Base-by-base conservation (phyloP, 2,113 vertebrate species). In the Rana temporaria region DNA sequence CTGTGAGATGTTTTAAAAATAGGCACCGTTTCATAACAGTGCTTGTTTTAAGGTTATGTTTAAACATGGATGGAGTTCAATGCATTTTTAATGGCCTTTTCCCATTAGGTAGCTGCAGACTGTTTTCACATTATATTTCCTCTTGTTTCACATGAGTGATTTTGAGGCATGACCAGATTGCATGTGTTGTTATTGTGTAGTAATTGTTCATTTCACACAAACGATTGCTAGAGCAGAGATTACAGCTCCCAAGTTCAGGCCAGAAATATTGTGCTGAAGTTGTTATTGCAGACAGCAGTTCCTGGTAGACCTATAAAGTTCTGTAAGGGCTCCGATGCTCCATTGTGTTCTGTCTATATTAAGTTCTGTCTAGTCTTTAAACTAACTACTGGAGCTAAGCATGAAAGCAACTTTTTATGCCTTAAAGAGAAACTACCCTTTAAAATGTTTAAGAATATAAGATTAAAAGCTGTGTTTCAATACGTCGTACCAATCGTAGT, bases 131-230 rank as follows among this genome's bases (percentile, higher is more conserved):
- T 74, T 59, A 74, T 56, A 55, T 74, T 60, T 74, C 55, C 55
- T 55, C 71, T 74, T 74, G 71, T 74, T 74, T 56, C 55, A 74
- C 71, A 74, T 74, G 71, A 74, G 19, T 74, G 71, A 74, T 59
- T 74, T 74, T 74, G 71, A 60, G 59, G 71, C 30, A 60, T 74
- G 71, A 55, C 30, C 30, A 56, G 19, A 20, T 74, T 32, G 26
- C 70, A 38, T 56, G 71, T 74, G 55, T 74, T 59, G 24, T 74
- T 74, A 74, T 74, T 74, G 55, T 38, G 18, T n/a, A 19, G 56
- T 59, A 60, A 74, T 34, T 60, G 52, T 59, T 74, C 59, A 59
- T 74, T 74, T 74, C 55, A 59, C 55, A 38, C 56, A 32, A 30
- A 22, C 55, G 16, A 32, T 74, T 74, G 55, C 57, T 26, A 3